Evolutionary conservation across 2,113 vertebrate genomes (phyloP), one percentile per base, ranked within the genome.

Genomic region (Sciurus niger): DNA sequence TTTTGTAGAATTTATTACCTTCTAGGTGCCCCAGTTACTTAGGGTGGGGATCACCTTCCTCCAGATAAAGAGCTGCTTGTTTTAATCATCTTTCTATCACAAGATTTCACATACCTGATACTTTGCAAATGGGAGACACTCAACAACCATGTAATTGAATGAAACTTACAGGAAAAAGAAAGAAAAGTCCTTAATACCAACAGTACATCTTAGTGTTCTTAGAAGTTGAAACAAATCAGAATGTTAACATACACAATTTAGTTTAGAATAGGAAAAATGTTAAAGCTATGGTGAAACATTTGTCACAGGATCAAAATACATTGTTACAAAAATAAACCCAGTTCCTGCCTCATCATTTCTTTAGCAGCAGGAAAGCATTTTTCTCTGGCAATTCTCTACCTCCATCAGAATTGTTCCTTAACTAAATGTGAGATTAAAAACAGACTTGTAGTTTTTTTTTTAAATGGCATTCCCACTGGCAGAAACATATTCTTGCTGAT

Each of bases 231-330:
- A 98, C 90, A 93, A 63, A 96, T 96, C 90, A 94, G 84, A 97
- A 97, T 89, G 96, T 95, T 96, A 97, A 97, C 88, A 94, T 96
- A 97, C 53, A 98, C 96, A 97, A 34, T 96, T 97, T 97, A 95
- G 95, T 97, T 97, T 97, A 95, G 93, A 97, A 97, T 92, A 97
- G 95, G 89, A 95, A 98, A 95, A 96, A 97, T 85, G 90, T 97
- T 96, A 97, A 96, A 92, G 89, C 83, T 89, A 85, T 51, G 74
- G 97, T 89, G 95, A 97, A 97, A 97, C 96, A 97, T 96, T 97
- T 98, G 96, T 97, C 95, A 96, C 90, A 95, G 93, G 94, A 97
- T 97, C 97, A 97, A 97, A 97, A 98, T 96, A 96, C 94, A 93
- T 91, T 94, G 95, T 89, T 98, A 94, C 74, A 95, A 97, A 98